Conservation (phyloP, 2,888 invertebrate species). For the Tortrix viridana region DNA sequence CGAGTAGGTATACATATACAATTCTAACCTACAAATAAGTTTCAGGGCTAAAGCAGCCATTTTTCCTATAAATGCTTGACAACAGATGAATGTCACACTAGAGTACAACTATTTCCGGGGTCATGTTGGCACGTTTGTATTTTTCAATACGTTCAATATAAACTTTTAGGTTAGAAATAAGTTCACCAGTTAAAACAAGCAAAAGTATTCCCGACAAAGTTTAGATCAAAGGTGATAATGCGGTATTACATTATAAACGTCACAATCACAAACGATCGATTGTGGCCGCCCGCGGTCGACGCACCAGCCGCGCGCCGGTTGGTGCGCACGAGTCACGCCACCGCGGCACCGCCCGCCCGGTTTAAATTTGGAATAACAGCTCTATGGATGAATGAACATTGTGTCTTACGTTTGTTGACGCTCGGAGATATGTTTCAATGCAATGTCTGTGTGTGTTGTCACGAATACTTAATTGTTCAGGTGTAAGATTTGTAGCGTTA, state of each 20-base stretch:
- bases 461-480: not conserved
- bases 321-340: constrained; percentile 73
- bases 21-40: too few species aligned
- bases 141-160: too few species aligned
- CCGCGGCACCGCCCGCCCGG: constrained; percentile 52
- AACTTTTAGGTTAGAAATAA: too few species aligned
- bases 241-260: constrained; percentile 18
- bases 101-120: too few species aligned
- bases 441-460: not conserved
- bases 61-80: too few species aligned
- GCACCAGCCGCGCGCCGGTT: constrained; percentile 62
- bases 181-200: too few species aligned
- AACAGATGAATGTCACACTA: too few species aligned
- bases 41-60: too few species aligned
- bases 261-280: constrained; percentile 25
- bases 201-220: not conserved
- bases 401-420: constrained; percentile 26
- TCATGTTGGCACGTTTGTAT: too few species aligned
- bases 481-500: too few species aligned
- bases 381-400: constrained; percentile 49
- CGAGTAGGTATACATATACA: too few species aligned
- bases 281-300: constrained; percentile 61
- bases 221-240: constrained; percentile 32
- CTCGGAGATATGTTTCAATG: constrained; percentile 6
- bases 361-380: constrained; percentile 71